Evolutionary conservation across 2,888 invertebrate genomes (phyloP), one percentile per base, ranked within the genome.

Genomic region (Apeira syringaria): DNA sequence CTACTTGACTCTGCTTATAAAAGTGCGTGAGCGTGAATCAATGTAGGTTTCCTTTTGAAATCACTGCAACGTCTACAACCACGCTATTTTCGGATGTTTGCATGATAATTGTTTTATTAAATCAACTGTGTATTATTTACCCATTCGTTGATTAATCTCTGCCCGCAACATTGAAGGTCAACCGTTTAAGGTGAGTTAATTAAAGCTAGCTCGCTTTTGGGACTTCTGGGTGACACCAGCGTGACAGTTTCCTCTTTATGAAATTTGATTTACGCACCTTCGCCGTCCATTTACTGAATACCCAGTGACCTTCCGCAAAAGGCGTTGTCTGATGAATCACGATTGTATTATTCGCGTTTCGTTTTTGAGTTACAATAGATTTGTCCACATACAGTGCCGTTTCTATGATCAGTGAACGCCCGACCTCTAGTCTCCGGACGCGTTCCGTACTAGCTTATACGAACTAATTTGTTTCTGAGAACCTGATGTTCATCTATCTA

Each of bases 341-440:
- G 62, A 18, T 24, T 61, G 71, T 35, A 64, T n/a, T n/a, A n/a
- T 72, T 74, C 66, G 65, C 61, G 66, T 67, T 72, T 74, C 64
- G 69, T 68, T 73, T 72, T 66, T 67, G 56, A 60, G 56, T 50
- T 50, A 64, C 68, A 72, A 75, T 79, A 69, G 71, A 73, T 63
- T 63, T 59, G 61, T 53, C 46, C 48, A 54, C 59, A 61, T 68
- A 69, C 56, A 68, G 56, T 45, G 48, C 55, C 61, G 72, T 71
- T 77, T 72, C 69, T 69, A 63, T 64, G 68, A 69, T 71, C 81
- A 77, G 77, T 80, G 76, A 78, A 78, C 78, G 79, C 74, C 75
- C 80, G 72, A 55, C 5, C 61, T 54, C 56, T 63, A 57, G 62
- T 65, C 68, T 75, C 76, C 77, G 24, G 32, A 49, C 65, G 57